These are phyloP conservation scores for Ophioninae sp. DNA, from an alignment of 2,888 invertebrate species.

Conservation along the genomic window DNA sequence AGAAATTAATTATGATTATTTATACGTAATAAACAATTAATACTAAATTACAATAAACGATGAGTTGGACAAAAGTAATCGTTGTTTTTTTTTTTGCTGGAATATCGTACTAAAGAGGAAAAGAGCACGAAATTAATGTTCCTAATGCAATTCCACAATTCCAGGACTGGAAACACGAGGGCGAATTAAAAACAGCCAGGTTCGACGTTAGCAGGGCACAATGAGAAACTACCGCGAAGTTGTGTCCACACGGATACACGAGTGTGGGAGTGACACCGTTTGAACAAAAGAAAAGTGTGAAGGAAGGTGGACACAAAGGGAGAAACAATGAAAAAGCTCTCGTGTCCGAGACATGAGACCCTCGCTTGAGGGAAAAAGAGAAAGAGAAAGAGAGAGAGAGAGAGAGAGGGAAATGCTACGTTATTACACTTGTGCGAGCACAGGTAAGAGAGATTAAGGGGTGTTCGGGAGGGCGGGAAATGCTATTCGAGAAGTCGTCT, in stretches of 20 bases:
- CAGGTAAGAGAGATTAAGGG: slow-evolving; percentile 46
- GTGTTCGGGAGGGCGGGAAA: slow-evolving; percentile 11
- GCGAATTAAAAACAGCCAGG: slow-evolving; percentile 34
- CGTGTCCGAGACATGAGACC: slow-evolving; percentile 36
- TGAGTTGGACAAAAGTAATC: background rate
- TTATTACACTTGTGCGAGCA: slow-evolving; percentile 52
- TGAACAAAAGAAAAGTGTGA: slow-evolving; percentile 50
- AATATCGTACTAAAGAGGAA: background rate
- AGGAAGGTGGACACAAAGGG: slow-evolving; percentile 53
- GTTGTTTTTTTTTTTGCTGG: background rate
- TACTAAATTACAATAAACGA: background rate
- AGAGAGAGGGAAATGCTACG: slow-evolving; percentile 40
- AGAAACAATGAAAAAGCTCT: slow-evolving; percentile 61
- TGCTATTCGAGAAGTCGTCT: slow-evolving; percentile 49
- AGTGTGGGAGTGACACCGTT: slow-evolving; percentile 42
- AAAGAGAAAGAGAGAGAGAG: slow-evolving; percentile 16
- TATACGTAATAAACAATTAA: too few species aligned
- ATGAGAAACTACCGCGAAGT: slow-evolving; percentile 53
- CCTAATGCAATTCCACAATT: background rate
- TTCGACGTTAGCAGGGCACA: slow-evolving; percentile 43
- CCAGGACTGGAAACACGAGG: background rate
- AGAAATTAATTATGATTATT: too few species aligned
- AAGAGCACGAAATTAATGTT: background rate
- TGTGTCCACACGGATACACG: background rate
- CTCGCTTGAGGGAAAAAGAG: slow-evolving; percentile 21